phyloP scores from a whole-genome alignment of 2,888 invertebrate genomes.

The Lasioglossum oenotherae region DNA sequence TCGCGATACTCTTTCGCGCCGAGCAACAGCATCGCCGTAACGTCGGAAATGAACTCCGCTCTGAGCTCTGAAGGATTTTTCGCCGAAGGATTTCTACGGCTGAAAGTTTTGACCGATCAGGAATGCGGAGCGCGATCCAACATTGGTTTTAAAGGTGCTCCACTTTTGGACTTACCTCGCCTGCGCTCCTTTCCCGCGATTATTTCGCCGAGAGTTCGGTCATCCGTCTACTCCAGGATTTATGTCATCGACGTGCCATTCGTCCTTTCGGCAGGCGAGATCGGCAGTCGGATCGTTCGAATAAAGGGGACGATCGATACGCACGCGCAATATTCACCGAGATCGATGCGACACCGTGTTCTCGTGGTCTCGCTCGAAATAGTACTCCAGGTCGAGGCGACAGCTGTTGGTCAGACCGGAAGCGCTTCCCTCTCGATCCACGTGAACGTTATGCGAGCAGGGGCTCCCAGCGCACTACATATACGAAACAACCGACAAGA shows the following conservation, averaged over 20 bases:
- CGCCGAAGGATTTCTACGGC: conserved; percentile 16
- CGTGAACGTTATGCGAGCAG: conserved; percentile 19
- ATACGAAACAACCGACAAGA: not conserved
- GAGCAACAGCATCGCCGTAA: not conserved
- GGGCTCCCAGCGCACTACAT: not conserved
- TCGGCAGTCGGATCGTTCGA: not conserved
- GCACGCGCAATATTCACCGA: conserved; percentile 2
- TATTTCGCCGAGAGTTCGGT: not conserved
- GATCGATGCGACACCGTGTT: conserved; percentile 24
- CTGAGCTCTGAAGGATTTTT: not conserved
- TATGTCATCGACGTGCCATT: conserved; percentile 3
- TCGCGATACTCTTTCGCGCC: not conserved
- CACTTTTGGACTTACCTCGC: conserved; percentile 21
- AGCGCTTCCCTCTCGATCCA: conserved; percentile 46
- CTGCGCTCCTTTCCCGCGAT: not conserved
- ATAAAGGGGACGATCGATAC: not conserved
- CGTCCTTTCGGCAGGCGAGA: not conserved
- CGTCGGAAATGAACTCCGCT: conserved; percentile 19
- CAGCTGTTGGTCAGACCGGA: conserved; percentile 65
- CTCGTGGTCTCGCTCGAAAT: not conserved
- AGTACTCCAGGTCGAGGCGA: conserved; percentile 17
- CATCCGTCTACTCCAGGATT: not conserved
- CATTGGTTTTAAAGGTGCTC: conserved; percentile 3
- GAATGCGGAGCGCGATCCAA: conserved; percentile 25
- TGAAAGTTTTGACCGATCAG: conserved; percentile 29